phyloP scores from a whole-genome alignment of 1,140 invertebrate genomes.

The Lasioglossum albipes region DNA sequence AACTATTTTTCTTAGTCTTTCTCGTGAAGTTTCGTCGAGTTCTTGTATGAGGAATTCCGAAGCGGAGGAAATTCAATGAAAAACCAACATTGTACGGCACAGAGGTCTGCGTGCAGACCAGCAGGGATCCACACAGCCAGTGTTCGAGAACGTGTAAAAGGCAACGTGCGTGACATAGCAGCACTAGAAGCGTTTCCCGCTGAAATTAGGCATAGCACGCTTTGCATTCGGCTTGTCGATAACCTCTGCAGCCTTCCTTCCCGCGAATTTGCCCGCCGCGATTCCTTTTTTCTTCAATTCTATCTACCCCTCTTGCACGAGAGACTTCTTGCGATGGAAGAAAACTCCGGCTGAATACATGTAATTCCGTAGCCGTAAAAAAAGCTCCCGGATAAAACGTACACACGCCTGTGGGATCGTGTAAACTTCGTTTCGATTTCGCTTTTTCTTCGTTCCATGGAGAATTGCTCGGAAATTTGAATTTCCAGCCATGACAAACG shows the following conservation, averaged over 20 bases:
- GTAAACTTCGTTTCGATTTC: too few relatives aligned
- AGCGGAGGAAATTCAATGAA: background rate
- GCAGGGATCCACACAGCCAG: constrained; percentile 20
- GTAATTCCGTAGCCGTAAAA: too few relatives aligned
- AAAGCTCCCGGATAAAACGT: too few relatives aligned
- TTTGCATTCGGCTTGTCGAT: constrained; percentile 38
- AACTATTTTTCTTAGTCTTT: too few relatives aligned
- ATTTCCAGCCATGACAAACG: constrained; percentile 27
- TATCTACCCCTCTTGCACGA: too few relatives aligned
- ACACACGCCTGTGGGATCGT: too few relatives aligned
- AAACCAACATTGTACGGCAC: constrained; percentile 33
- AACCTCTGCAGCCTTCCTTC: constrained; percentile 39
- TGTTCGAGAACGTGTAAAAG: background rate
- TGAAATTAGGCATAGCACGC: constrained; percentile 56
- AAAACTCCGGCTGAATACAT: too few relatives aligned
- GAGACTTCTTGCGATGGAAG: too few relatives aligned
- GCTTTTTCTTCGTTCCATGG: too few relatives aligned
- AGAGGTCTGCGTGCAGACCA: constrained; percentile 23
- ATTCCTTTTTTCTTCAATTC: background rate
- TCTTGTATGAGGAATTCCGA: too few relatives aligned
- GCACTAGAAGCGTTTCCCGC: constrained; percentile 44
- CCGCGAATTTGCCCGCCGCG: background rate
- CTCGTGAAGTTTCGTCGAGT: too few relatives aligned
- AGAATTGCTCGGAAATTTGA: constrained; percentile 12
- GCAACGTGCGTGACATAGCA: constrained; percentile 8